phyloP scores from a whole-genome alignment of 2,888 invertebrate genomes.

The Agriotes lineatus region DNA sequence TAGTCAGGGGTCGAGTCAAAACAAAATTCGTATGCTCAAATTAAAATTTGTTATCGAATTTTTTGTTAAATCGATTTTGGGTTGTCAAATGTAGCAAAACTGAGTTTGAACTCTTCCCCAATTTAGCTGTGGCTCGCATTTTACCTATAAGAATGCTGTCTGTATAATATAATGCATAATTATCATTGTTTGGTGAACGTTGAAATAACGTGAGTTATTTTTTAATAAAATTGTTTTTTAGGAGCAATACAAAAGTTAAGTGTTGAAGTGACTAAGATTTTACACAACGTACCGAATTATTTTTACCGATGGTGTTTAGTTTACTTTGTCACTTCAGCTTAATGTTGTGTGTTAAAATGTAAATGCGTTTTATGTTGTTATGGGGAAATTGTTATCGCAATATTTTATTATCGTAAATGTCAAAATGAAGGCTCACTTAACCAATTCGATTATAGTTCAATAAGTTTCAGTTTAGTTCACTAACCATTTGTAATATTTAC shows the following conservation, averaged over 20 bases:
- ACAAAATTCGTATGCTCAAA: neutral
- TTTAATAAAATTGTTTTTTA: neutral
- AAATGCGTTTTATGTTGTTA: conserved; percentile 33
- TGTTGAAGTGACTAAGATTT: conserved; percentile 16
- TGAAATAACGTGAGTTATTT: conserved; percentile 4
- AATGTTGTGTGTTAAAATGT: conserved; percentile 26
- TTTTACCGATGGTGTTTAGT: neutral
- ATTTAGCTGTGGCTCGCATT: conserved; percentile 14
- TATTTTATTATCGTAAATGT: conserved; percentile 36
- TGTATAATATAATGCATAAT: conserved; percentile 6
- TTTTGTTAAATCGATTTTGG: neutral
- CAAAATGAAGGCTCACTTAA: conserved; percentile 36
- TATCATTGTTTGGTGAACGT: conserved; percentile 20
- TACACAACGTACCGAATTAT: neutral
- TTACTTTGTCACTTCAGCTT: conserved; percentile 20
- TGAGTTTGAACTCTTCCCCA: neutral
- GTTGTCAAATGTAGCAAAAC: neutral
- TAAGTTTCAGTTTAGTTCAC: conserved; percentile 37
- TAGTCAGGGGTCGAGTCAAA: neutral
- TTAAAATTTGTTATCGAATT: neutral
- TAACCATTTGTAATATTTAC: conserved; percentile 38
- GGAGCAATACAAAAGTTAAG: conserved; percentile 26
- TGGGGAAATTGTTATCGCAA: conserved; percentile 36
- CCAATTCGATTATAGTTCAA: conserved; percentile 37
- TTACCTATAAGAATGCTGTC: conserved; percentile 1